Base-by-base conservation (phyloP, 2,797 vertebrate species). In the Rhinogobio ventralis region DNA sequence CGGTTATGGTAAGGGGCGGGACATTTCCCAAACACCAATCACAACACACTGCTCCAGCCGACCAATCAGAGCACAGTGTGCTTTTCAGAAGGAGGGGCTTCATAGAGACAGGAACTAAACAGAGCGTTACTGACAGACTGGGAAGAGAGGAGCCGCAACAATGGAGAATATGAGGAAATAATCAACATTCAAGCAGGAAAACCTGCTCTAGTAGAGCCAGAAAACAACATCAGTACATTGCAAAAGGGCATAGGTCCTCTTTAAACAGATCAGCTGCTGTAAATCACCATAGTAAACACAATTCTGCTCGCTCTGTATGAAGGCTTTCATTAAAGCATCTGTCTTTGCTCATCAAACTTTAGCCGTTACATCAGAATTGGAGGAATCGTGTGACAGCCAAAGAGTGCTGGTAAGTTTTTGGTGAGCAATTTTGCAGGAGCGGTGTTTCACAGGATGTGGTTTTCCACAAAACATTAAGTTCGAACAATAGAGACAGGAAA, bases 401-500 rank as follows among this genome's bases (percentile, higher is more conserved):
- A 62, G 46, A 30, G 28, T 6, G 57, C 25, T 62, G n/a, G 51
- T 5, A 33, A 28, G 42, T 30, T 64, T 64, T 28, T 30, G 60
- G 60, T 64, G 25, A 64, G 60, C 25, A 28, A 1, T 3, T 62
- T 28, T 15, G 13, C 60, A 30, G 60, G 8, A 39, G 33, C 23
- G 66, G 17, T 20, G 66, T 68, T 74, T 74, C 17, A 33, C 72
- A 51, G 28, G 60, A 49, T 87, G 72, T 87, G 76, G 57, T 73
- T 81, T 87, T 87, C n/a, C 42, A 81, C 72, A 89, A 82, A 73
- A 78, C 30, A 51, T 83, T 68, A 57, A 67, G 55, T 53, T 62
- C 23, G 71, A 86, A 87, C 88, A 89, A 87, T 86, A 74, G 67
- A 64, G 57, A 69, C 51, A 73, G 51, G 53, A 76, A 42, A 45